Evolutionary conservation across 2,888 invertebrate genomes (phyloP).

Genomic region (Pyrgus malvae): DNA sequence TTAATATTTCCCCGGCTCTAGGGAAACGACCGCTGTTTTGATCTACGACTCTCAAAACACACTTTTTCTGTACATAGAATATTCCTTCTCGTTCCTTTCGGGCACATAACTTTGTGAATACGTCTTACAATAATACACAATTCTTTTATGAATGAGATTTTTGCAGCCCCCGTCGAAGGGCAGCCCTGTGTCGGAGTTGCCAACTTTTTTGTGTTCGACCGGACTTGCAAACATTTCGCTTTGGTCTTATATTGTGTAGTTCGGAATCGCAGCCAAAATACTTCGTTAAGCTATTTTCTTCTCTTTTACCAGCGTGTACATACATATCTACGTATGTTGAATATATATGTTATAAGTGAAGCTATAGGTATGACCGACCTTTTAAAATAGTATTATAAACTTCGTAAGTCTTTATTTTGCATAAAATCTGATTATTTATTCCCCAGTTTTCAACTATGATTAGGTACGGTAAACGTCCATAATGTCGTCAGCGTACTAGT

Average conservation of each 20-base stretch:
- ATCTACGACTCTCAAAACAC: conserved; percentile 64
- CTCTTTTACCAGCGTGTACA: neutral
- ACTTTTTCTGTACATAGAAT: conserved; percentile 55
- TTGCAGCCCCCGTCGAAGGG: conserved; percentile 38
- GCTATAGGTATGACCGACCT: too few species aligned
- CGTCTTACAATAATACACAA: conserved; percentile 55
- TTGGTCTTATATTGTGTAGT: conserved; percentile 17
- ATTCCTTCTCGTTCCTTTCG: conserved; percentile 54
- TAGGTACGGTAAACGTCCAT: too few species aligned
- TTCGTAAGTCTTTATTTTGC: too few species aligned
- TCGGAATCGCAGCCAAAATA: conserved; percentile 14
- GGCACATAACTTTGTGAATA: conserved; percentile 60
- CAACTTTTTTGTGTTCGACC: conserved; percentile 19
- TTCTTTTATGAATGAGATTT: conserved; percentile 61
- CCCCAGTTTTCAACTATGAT: too few species aligned
- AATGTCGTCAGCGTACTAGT: too few species aligned
- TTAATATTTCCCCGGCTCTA: conserved; percentile 64
- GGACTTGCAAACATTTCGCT: conserved; percentile 17
- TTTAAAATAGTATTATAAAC: too few species aligned
- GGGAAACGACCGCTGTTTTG: conserved; percentile 67
- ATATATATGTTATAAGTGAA: too few species aligned
- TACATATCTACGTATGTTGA: conserved; percentile 1
- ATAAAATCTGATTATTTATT: too few species aligned
- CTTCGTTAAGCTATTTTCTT: conserved; percentile 6
- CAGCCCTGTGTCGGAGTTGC: conserved; percentile 30